Conservation (phyloP, 30 jellyfish, hydroid and myxozoan genomes). For the Hydractinia symbiolongicarpus region DNA sequence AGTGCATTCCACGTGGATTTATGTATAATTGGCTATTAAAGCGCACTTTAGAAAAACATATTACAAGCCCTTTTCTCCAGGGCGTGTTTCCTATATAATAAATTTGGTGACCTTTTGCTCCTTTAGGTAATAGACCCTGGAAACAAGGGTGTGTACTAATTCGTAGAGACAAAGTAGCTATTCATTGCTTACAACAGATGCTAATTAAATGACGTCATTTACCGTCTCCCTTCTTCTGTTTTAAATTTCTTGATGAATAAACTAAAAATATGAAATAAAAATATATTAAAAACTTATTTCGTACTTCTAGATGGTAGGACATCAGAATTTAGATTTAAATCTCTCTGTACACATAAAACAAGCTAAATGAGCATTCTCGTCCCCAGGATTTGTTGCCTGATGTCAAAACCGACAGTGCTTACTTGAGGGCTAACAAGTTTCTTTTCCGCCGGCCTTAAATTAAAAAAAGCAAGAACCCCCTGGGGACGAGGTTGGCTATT, state of each 20-base stretch:
- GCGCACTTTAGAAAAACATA: no score
- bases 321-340: background rate
- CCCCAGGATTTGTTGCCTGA: background rate
- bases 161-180: background rate
- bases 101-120: no score
- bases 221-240: conserved; percentile 66
- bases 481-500: no score
- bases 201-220: conserved; percentile 14
- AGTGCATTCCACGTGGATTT: no score
- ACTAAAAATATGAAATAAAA: conserved; percentile 30
- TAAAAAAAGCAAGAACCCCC: no score
- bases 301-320: background rate
- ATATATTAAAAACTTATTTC: background rate
- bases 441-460: background rate
- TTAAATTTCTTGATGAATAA: conserved; percentile 57
- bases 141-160: background rate
- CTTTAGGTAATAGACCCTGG: background rate
- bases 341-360: background rate
- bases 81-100: no score
- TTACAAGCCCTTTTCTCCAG: no score
- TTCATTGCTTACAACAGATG: background rate
- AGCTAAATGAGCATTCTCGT: background rate
- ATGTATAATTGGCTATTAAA: no score
- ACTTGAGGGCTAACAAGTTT: background rate
- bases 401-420: background rate